A percentile compares a stretch with the other conserved stretches of the same genome.
Evolutionary conservation across 1,140 invertebrate species (phyloP).

Genomic region (Antheraea mylitta): DNA sequence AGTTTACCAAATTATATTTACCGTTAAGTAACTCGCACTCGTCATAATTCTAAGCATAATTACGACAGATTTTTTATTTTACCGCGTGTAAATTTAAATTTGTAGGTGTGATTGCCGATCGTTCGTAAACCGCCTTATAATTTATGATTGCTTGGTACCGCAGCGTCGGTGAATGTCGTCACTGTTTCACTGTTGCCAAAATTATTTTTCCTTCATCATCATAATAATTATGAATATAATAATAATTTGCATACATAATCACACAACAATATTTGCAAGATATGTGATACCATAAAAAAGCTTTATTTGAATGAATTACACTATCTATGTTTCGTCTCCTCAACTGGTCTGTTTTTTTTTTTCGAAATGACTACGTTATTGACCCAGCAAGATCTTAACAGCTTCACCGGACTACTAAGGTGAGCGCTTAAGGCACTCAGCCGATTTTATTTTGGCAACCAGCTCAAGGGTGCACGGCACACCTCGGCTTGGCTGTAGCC

Average conservation of each 20-base stretch:
- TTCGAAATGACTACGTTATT: no score
- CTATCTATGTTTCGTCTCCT: no score
- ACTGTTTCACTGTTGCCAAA: slow-evolving; percentile 8
- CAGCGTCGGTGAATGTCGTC: slow-evolving; percentile 47
- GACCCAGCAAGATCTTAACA: no score
- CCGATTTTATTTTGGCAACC: no score
- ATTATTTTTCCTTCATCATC: neutral
- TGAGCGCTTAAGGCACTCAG: no score
- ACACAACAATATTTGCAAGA: no score
- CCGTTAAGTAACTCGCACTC: neutral
- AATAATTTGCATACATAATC: neutral
- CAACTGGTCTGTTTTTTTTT: no score
- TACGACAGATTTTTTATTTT: slow-evolving; percentile 9
- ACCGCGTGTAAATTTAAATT: slow-evolving; percentile 29
- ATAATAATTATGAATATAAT: neutral
- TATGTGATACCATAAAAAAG: no score
- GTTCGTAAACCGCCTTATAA: slow-evolving; percentile 39
- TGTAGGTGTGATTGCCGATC: slow-evolving; percentile 4
- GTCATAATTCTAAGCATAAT: neutral
- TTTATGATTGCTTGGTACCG: slow-evolving; percentile 58
- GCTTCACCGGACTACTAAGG: no score
- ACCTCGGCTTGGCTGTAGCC: no score
- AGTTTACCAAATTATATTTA: slow-evolving; percentile 5
- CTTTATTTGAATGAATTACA: no score
- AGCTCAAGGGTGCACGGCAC: no score